Base-by-base conservation (phyloP, 2,113 vertebrate genomes). In the Odocoileus virginianus region DNA sequence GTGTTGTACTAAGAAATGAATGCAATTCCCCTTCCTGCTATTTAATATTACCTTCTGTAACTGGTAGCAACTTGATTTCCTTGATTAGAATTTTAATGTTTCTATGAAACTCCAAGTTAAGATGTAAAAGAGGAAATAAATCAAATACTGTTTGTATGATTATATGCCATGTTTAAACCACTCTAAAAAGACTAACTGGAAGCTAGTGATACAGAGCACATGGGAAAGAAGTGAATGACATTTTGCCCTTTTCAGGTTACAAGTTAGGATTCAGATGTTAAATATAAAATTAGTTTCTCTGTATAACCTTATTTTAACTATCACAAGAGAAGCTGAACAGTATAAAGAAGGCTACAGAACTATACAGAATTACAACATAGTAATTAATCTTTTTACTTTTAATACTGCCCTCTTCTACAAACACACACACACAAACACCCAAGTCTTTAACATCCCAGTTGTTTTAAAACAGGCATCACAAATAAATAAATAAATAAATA, bases 21-120 rank as follows among this genome's bases (percentile, higher is more conserved):
- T 28, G 27, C 28, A 85, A 83, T 64, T 81, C n/a, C 21, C 67
- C 16, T 89, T 94, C 85, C 61, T 83, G 58, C 40, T 79, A 91
- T 57, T 94, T 95, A 97, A 57, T 64, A 58, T 58, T 93, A 67
- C 58, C 58, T 95, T 61, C 60, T 90, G 8, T 91, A 58, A 78
- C 71, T 91, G 43, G 52, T 36, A 61, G 87, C 57, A 95, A 91
- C 74, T 81, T 79, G 17, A 81, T 50, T 86, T 57, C 27, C 30
- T 64, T 91, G 36, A 95, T 84, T 64, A 91, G 23, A 96, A 94
- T 89, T 88, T 57, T 45, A 47, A 82, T 86, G 74, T 96, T 95
- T 89, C 61, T 52, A 60, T 17, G 28, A 78, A 96, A 96, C n/a
- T 50, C 45, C 92, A 89, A 91, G 40, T 64, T 57, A 86, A 67